These are phyloP conservation scores for Drosophila nigrodunni DNA, from an alignment of 1,140 invertebrate genomes.

Conservation along the genomic window DNA sequence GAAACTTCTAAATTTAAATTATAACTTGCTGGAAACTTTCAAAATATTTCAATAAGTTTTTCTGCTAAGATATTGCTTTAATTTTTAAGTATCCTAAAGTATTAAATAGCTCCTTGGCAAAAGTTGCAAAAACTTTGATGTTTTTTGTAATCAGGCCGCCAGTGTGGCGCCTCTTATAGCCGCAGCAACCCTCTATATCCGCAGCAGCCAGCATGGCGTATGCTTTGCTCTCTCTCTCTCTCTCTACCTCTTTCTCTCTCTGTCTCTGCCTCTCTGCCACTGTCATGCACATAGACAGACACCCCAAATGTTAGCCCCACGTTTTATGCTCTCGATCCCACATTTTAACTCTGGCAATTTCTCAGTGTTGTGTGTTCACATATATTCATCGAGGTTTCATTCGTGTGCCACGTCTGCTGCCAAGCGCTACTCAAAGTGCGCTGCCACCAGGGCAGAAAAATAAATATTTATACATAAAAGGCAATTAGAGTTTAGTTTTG, in stretches of 20 bases:
- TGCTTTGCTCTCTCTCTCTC: slow-evolving; percentile 2
- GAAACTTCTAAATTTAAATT: too few relatives aligned
- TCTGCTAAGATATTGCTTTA: not conserved
- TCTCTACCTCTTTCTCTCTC: slow-evolving; percentile 8
- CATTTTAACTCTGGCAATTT: slow-evolving; percentile 43
- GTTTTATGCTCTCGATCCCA: slow-evolving; percentile 55
- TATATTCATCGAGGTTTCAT: slow-evolving; percentile 47
- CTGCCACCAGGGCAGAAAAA: slow-evolving; percentile 8
- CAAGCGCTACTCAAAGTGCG: slow-evolving; percentile 37
- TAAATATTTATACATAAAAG: slow-evolving; percentile 20
- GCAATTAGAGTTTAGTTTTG: not conserved
- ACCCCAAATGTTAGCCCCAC: slow-evolving; percentile 13
- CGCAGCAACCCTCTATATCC: not conserved
- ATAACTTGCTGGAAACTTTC: too few relatives aligned
- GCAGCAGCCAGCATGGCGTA: slow-evolving; percentile 38
- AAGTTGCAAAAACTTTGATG: slow-evolving; percentile 14
- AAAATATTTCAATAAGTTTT: not conserved
- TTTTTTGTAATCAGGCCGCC: slow-evolving; percentile 56
- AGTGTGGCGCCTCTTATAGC: slow-evolving; percentile 35
- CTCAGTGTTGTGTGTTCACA: slow-evolving; percentile 20
- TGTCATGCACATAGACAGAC: slow-evolving; percentile 13
- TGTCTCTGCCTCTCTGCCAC: slow-evolving; percentile 5
- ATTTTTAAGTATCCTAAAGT: not conserved
- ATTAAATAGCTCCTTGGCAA: slow-evolving; percentile 12
- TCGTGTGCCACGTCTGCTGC: slow-evolving; percentile 51